A percentile compares a stretch with the other conserved stretches of the same genome.
Conservation (phyloP, 2,797 vertebrate genomes). For the Galagoides demidoff region DNA sequence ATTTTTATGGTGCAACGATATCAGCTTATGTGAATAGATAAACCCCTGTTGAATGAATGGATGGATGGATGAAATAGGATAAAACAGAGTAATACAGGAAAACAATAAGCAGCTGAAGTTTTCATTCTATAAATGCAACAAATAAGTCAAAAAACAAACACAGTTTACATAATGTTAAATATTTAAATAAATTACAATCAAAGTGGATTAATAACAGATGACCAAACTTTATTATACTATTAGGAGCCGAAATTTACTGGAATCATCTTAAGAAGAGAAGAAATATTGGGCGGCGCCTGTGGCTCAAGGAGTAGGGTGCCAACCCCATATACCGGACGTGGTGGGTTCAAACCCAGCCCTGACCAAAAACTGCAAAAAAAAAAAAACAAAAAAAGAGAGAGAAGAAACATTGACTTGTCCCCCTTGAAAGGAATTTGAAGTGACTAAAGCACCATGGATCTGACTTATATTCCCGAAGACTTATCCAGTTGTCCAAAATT, state of each 20-base stretch:
- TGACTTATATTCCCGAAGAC: conserved; percentile 66
- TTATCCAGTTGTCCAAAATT: conserved; percentile 71
- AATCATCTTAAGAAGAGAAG: conserved; percentile 52
- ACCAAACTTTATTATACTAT: neutral
- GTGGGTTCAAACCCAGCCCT: no score
- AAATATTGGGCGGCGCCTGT: no score
- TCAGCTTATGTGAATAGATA: neutral
- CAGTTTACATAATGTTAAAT: neutral
- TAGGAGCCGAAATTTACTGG: conserved; percentile 53
- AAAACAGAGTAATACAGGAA: neutral
- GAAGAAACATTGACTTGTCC: conserved; percentile 14
- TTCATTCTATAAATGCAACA: neutral
- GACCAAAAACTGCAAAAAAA: no score
- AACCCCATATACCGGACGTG: no score
- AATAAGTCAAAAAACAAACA: neutral
- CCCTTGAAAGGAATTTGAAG: neutral
- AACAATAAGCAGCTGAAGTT: neutral
- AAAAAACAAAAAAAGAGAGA: no score
- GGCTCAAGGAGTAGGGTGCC: no score
- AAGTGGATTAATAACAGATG: conserved; percentile 8
- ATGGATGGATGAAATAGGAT: neutral
- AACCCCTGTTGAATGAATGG: neutral
- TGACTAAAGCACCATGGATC: conserved; percentile 65
- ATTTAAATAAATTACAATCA: neutral
- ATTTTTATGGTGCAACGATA: neutral